Percentiles rank a stretch among this genome's conserved stretches.
phyloP scores from a whole-genome alignment of 2,113 vertebrate species.

The Trinectes maculatus region DNA sequence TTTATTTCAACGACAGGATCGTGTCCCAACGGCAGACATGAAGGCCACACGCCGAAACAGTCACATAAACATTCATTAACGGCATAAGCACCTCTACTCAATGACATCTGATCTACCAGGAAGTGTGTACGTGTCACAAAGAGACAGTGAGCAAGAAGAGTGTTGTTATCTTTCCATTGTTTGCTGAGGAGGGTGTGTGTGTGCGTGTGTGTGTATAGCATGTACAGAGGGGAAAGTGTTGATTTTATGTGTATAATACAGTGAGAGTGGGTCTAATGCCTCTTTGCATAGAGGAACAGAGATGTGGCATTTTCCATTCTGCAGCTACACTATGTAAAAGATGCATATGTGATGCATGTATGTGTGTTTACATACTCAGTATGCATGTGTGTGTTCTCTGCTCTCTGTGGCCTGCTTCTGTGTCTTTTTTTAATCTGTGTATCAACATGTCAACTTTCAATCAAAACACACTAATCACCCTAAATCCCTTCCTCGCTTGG shows the following conservation, averaged over 20 bases:
- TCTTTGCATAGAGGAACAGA: not conserved
- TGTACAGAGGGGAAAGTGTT: not conserved
- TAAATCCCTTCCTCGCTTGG: slow-evolving; percentile 26
- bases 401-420: slow-evolving; percentile 2
- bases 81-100: slow-evolving; percentile 34
- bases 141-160: slow-evolving; percentile 17
- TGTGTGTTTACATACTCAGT: no score
- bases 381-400: not conserved
- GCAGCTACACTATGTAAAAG: not conserved
- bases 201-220: not conserved
- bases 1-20: slow-evolving; percentile 9
- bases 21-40: slow-evolving; percentile 7
- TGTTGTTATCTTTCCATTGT: slow-evolving; percentile 51
- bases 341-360: not conserved
- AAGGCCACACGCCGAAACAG: slow-evolving; percentile 10
- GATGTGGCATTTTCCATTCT: not conserved
- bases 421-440: slow-evolving; percentile 31
- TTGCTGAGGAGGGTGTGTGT: slow-evolving; percentile 36
- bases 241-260: not conserved
- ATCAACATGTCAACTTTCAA: slow-evolving; percentile 31
- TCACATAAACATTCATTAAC: slow-evolving; percentile 54
- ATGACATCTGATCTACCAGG: slow-evolving; percentile 41
- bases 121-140: slow-evolving; percentile 44
- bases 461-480: slow-evolving; percentile 44
- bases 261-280: not conserved